These are phyloP conservation scores for Lordiphosa fenestrarum DNA, from an alignment of 2,888 invertebrate species.

Conservation along the genomic window DNA sequence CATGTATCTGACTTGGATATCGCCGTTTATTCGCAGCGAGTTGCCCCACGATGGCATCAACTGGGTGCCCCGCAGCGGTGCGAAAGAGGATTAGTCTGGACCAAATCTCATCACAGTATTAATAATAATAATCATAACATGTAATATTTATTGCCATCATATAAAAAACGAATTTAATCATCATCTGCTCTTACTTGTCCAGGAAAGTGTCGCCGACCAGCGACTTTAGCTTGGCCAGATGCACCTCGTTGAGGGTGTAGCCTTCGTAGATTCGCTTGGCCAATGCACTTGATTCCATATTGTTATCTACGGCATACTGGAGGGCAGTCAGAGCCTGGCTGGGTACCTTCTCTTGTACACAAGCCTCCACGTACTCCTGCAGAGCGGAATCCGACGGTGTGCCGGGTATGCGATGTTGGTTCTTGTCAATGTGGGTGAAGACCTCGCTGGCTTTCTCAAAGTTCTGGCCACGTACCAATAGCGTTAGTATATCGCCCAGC, in stretches of 20 bases:
- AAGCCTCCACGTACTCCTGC: conserved; percentile 82
- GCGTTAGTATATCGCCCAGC: conserved; percentile 83
- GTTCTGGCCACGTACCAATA: conserved; percentile 79
- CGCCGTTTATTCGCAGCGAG: conserved; percentile 88
- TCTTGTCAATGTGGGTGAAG: conserved; percentile 81
- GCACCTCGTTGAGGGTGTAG: conserved; percentile 81
- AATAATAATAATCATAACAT: conserved; percentile 27
- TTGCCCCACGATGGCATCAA: conserved; percentile 89
- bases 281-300: conserved; percentile 78
- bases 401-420: conserved; percentile 82
- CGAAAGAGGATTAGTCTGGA: conserved; percentile 36
- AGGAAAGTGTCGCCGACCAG: conserved; percentile 81
- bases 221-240: conserved; percentile 81
- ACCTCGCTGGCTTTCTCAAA: conserved; percentile 82
- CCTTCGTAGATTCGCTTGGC: conserved; percentile 70
- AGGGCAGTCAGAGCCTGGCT: conserved; percentile 82
- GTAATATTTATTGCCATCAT: conserved; percentile 8
- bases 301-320: conserved; percentile 83
- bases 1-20: conserved; percentile 90
- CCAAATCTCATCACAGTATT: conserved; percentile 5
- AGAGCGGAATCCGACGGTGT: conserved; percentile 81
- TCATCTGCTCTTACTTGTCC: conserved; percentile 35
- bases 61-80: conserved; percentile 80
- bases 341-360: conserved; percentile 81
- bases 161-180: conserved; percentile 15